Conservation (phyloP, 92 coral and sea anemone species). For the Ricordea florida region DNA sequence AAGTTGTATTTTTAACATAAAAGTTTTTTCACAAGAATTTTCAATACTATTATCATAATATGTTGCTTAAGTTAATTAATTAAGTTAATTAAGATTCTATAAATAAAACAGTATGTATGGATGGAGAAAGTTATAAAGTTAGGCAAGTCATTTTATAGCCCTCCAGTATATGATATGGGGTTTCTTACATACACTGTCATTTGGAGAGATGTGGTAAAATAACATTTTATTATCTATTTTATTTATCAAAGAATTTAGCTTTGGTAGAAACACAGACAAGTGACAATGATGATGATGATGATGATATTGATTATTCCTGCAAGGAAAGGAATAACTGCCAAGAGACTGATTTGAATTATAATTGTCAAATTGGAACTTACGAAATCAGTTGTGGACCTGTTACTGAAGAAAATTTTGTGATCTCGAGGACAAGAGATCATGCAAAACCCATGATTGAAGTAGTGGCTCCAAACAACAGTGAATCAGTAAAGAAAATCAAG, state of each 20-base stretch:
- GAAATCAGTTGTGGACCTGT: slow-evolving; percentile 46
- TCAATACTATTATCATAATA: too few relatives aligned
- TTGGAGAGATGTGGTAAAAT: neutral
- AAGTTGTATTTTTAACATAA: too few relatives aligned
- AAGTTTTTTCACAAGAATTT: too few relatives aligned
- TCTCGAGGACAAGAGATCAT: slow-evolving; percentile 43
- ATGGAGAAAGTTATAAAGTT: too few relatives aligned
- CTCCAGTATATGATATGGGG: too few relatives aligned
- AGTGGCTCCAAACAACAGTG: neutral
- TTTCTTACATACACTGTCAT: too few relatives aligned
- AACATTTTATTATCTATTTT: neutral
- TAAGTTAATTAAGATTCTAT: too few relatives aligned
- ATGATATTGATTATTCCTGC: slow-evolving; percentile 16
- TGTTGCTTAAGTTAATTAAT: too few relatives aligned
- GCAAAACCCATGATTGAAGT: slow-evolving; percentile 73
- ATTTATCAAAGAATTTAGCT: slow-evolving; percentile 63
- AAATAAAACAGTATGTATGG: too few relatives aligned
- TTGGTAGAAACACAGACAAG: slow-evolving; percentile 63
- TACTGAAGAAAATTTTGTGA: slow-evolving; percentile 77
- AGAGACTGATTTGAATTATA: slow-evolving; percentile 26
- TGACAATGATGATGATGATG: slow-evolving; percentile 27
- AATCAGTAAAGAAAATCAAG: slow-evolving; percentile 3
- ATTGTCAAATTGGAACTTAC: slow-evolving; percentile 55
- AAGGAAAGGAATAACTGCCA: slow-evolving; percentile 28
- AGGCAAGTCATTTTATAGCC: too few relatives aligned